Evolutionary conservation across 2,113 vertebrate species (phyloP).

Genomic region (Microcebus jonahi): DNA sequence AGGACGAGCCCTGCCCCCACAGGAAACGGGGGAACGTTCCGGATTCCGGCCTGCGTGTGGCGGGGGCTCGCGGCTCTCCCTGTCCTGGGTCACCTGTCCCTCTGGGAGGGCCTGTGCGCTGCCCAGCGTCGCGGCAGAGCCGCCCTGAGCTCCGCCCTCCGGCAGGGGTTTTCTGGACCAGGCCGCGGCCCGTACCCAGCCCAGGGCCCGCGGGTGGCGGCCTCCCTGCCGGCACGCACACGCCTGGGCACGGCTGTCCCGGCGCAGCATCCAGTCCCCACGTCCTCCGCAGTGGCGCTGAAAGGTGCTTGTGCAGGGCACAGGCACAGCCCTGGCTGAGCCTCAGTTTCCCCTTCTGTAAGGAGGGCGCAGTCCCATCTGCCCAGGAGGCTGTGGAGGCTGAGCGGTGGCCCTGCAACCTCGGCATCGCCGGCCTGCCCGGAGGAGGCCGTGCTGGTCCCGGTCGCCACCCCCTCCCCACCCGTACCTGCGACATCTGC

Average conservation of each 20-base stretch:
- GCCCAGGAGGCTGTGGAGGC: background rate
- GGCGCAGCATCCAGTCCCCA: background rate
- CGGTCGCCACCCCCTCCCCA: too few relatives aligned
- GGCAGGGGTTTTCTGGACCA: background rate
- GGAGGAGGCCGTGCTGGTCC: too few relatives aligned
- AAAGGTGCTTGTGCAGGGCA: background rate
- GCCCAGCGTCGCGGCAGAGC: background rate
- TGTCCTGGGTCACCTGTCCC: background rate
- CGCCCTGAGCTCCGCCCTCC: rapidly evolving
- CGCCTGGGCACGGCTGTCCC: rapidly evolving
- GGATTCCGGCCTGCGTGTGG: background rate
- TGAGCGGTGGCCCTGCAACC: too few relatives aligned
- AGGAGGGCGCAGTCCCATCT: background rate
- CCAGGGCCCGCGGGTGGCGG: rapidly evolving
- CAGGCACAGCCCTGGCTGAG: background rate
- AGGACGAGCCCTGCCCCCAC: background rate
- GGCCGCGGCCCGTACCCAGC: background rate
- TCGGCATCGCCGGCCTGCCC: too few relatives aligned
- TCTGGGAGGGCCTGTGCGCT: background rate
- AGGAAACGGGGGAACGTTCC: background rate
- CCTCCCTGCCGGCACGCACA: too few relatives aligned
- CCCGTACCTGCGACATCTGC: too few relatives aligned
- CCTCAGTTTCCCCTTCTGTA: background rate
- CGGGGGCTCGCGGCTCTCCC: background rate
- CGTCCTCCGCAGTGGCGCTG: background rate